phyloP scores from a whole-genome alignment of 2,888 invertebrate species.

The Diarsia rubi region DNA sequence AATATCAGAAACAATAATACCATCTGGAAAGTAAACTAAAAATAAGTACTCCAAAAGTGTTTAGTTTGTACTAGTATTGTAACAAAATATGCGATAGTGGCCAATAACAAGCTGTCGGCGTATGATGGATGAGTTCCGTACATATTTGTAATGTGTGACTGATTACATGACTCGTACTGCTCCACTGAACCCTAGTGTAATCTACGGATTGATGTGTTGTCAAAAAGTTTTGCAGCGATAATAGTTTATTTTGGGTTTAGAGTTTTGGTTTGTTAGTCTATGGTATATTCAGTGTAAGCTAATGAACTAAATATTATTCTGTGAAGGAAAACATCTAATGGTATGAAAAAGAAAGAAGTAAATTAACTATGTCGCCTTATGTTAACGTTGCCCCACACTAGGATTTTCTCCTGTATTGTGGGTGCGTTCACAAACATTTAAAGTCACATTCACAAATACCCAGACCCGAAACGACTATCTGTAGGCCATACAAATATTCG shows the following conservation, averaged over 20 bases:
- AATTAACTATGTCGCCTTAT: no score
- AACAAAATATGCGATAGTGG: conserved; percentile 32
- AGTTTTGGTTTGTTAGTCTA: background rate
- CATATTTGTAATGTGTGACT: conserved; percentile 62
- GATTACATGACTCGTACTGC: conserved; percentile 49
- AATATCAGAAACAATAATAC: background rate
- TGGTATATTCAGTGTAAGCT: background rate
- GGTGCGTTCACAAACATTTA: no score
- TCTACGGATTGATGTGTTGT: conserved; percentile 18
- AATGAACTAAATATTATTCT: background rate
- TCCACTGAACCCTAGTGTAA: background rate
- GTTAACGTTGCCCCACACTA: no score
- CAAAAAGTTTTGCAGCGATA: conserved; percentile 9
- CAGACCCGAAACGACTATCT: no score
- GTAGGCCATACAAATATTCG: no score
- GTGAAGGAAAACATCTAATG: background rate
- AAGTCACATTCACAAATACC: no score
- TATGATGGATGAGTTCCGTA: conserved; percentile 70
- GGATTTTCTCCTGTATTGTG: no score
- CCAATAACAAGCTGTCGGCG: conserved; percentile 69
- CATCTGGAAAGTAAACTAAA: background rate
- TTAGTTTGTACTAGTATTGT: conserved; percentile 16
- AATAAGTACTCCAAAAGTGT: conserved; percentile 9
- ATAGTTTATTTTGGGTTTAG: background rate
- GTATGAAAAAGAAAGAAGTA: no score